Percentiles rank a stretch among this genome's conserved stretches.
Conservation (phyloP, 1,140 invertebrate genomes). For the Bombus balteatus region DNA sequence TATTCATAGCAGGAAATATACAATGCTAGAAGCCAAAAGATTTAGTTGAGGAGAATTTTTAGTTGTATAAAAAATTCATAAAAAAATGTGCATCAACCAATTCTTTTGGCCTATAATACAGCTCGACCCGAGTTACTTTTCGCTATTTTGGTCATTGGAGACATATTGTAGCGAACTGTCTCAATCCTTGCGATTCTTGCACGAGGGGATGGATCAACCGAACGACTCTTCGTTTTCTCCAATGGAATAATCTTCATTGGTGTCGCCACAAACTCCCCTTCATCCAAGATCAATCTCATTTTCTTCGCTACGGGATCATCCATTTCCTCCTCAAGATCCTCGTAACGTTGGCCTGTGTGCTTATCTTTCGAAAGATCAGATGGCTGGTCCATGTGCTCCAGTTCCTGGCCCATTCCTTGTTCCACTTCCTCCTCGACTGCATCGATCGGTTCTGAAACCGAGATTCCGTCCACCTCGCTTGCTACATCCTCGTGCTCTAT, state of each 20-base stretch:
- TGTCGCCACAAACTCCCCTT: neutral
- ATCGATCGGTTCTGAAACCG: slow-evolving; percentile 27
- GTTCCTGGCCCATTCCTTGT: neutral
- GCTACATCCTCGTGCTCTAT: slow-evolving; percentile 13
- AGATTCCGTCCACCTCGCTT: neutral
- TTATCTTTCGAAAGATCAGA: slow-evolving; percentile 8
- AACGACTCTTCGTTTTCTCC: neutral
- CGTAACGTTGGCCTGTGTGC: neutral
- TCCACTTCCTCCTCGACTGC: neutral
- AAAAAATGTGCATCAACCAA: neutral
- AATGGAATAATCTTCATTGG: neutral
- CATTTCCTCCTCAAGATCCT: neutral
- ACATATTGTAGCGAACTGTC: slow-evolving; percentile 27
- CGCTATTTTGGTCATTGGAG: neutral
- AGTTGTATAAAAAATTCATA: neutral
- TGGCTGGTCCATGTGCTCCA: neutral
- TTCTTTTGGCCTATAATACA: neutral
- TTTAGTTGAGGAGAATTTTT: neutral
- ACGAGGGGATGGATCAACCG: neutral
- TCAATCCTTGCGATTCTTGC: slow-evolving; percentile 34
- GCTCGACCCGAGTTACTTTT: neutral
- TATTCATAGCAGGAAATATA: neutral
- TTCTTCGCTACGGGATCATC: neutral
- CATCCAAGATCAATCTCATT: slow-evolving; percentile 28
- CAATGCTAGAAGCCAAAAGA: neutral